A percentile compares a stretch with the other conserved stretches of the same genome.
Conservation (phyloP, 30 jellyfish, hydroid and myxozoan genomes). For the Hydractinia echinata region DNA sequence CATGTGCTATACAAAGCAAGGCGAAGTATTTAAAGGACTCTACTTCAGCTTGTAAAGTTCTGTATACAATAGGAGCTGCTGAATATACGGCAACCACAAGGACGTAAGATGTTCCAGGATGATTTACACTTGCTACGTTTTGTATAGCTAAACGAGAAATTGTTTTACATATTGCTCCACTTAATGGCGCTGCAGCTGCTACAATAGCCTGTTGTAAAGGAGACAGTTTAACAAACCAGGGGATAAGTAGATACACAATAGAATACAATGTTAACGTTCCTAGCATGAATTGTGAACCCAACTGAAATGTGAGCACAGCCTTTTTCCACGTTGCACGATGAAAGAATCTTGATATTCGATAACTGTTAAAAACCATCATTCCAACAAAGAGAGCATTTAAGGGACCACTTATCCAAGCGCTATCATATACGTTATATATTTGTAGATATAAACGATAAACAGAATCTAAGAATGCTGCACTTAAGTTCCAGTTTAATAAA, state of each 20-base stretch:
- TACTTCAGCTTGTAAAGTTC: conserved; percentile 16
- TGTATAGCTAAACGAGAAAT: neutral
- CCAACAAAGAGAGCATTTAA: neutral
- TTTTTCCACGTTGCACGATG: neutral
- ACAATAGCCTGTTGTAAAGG: conserved; percentile 19
- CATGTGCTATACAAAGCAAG: conserved; percentile 17
- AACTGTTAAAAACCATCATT: neutral
- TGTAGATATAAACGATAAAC: conserved; percentile 13
- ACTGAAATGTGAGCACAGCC: neutral
- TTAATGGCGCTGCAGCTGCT: conserved; percentile 10
- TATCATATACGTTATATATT: conserved; percentile 5
- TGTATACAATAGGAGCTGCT: conserved; percentile 16
- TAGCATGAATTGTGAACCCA: conserved; percentile 14
- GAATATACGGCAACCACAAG: neutral
- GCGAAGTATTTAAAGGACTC: conserved; percentile 1
- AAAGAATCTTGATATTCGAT: neutral
- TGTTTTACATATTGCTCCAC: conserved; percentile 21
- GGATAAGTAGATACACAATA: conserved; percentile 1
- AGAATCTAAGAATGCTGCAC: conserved; percentile 22
- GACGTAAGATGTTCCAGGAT: conserved; percentile 19
- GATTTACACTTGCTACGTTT: conserved; percentile 1
- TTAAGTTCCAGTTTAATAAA: neutral
- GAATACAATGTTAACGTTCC: neutral
- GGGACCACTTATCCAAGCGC: neutral
- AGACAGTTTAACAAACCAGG: conserved; percentile 12